Evolutionary conservation across 2,113 vertebrate genomes (phyloP).

Genomic region (Caranx ignobilis): DNA sequence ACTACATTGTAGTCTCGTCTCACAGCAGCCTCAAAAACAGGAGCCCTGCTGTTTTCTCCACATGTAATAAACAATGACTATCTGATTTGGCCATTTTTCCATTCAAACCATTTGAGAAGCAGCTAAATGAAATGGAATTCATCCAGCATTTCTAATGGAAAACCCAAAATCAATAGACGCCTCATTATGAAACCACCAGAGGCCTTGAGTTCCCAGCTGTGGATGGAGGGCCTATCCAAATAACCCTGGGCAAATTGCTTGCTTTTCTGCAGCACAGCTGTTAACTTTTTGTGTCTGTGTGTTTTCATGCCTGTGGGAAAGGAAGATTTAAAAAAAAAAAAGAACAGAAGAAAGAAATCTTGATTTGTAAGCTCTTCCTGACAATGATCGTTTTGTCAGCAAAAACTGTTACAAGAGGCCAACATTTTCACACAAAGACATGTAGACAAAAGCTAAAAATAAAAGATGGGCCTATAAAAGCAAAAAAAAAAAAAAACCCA

Average conservation of each 20-base stretch:
- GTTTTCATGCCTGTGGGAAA: neutral
- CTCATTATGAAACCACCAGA: conserved; percentile 70
- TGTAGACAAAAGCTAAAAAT: neutral
- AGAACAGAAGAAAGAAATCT: conserved; percentile 12
- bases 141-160: conserved; percentile 75
- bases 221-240: conserved; percentile 67
- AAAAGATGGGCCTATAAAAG: too few relatives aligned
- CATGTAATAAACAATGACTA: conserved; percentile 50
- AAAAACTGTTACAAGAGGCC: neutral
- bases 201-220: conserved; percentile 71
- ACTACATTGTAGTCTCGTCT: too few relatives aligned
- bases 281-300: conserved; percentile 48
- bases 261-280: conserved; percentile 70
- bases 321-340: neutral
- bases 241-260: conserved; percentile 65
- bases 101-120: conserved; percentile 57
- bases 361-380: neutral
- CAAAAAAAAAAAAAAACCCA: neutral
- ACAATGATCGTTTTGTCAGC: neutral
- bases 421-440: neutral
- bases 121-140: conserved; percentile 75
- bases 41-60: conserved; percentile 17
- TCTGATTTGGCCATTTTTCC: conserved; percentile 49
- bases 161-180: conserved; percentile 74
- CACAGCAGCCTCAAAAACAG: neutral